Percentiles rank a stretch among this genome's conserved stretches.
Evolutionary conservation across 1,140 invertebrate species (phyloP).

Genomic region (Harpegnathos saltator): DNA sequence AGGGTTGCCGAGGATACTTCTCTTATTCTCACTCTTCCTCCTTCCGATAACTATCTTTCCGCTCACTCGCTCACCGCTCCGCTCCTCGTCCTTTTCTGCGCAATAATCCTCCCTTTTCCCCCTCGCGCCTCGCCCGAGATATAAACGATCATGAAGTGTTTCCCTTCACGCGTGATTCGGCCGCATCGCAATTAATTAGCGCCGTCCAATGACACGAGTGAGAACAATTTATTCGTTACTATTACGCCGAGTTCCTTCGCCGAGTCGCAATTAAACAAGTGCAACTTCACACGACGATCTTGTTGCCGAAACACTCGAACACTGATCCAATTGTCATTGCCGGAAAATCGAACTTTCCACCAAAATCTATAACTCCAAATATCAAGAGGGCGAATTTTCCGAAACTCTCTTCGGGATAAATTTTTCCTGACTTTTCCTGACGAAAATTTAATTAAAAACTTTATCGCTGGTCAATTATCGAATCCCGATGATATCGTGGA

Average conservation of each 20-base stretch:
- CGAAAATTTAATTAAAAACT: conserved; percentile 17
- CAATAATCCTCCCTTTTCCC: conserved; percentile 7
- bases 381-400: not conserved
- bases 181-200: conserved; percentile 32
- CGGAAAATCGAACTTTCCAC: not conserved
- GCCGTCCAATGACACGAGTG: not conserved
- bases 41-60: conserved; percentile 36
- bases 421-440: not conserved
- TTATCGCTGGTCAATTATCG: not conserved
- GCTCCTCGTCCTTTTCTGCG: not conserved
- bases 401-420: not conserved
- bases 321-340: not conserved
- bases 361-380: not conserved
- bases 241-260: not conserved
- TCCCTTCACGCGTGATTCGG: not conserved
- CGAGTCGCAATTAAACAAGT: no score
- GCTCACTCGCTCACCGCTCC: not conserved
- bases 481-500: not conserved
- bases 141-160: conserved; percentile 30
- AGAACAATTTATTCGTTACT: not conserved
- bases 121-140: conserved; percentile 12
- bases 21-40: conserved; percentile 13
- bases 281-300: not conserved
- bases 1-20: conserved; percentile 37
- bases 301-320: not conserved